Evolutionary conservation across 2,113 vertebrate genomes (phyloP), one percentile per base, ranked within the genome.

Genomic region (Lanius ludovicianus): DNA sequence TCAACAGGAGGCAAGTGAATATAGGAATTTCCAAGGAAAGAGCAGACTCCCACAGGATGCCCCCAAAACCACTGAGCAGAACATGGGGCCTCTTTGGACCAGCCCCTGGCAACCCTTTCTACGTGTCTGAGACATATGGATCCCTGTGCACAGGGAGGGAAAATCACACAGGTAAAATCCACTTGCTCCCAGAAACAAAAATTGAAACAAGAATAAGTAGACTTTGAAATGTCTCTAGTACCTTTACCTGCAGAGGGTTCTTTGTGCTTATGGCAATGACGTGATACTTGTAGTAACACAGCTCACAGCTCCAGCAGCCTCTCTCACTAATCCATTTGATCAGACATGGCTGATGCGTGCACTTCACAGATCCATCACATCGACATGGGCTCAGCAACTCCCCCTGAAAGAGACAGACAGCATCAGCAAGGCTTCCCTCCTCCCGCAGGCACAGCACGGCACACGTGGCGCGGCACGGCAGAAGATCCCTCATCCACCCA

Each of bases 241-340:
- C 97, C 81, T 92, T 98, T 98, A 99, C 99, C 99, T 99, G 99
- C 86, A 99, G 98, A 67, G 99, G 99, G 96, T 99, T 99, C 98
- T 99, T 99, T 97, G 99, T 99, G 99, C 99, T 99, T 98, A 99
- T 99, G 98, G 99, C 99, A 95, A 99, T 99, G 98, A 99, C 99
- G 81, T 99, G 99, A 96, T 99, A 99, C 98, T 99, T 99, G 98
- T 99, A 99, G 98, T 99, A 99, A 97, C 99, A 99, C 80, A 99
- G 98, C 96, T 99, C 99, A 80, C 99, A 99, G 96, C 99, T 99
- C 99, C 99, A 99, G 96, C 99, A 99, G 35, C 99, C 99, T 70
- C 99, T 98, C 97, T 99, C 99, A 1, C 99, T 99, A 98, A 99
- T 99, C 99, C 99, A 99, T 95, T 99, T 99, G 98, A 99, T 99